Conservation (phyloP, 2,888 invertebrate species). For the Rotaria magnacalcarata region DNA sequence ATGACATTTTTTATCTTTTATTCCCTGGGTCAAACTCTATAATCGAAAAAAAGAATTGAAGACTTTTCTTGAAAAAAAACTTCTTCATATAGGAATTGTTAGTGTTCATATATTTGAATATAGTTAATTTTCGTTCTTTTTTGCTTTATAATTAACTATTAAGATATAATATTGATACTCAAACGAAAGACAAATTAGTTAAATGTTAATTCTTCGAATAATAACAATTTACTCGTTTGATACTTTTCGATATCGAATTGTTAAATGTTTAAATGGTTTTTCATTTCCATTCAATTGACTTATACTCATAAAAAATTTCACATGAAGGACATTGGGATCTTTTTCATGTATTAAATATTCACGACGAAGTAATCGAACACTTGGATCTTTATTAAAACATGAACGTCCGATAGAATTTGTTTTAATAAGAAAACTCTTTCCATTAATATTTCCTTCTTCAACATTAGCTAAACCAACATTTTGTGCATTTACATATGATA, state of each 20-base stretch:
- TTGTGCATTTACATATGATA: conserved; percentile 33
- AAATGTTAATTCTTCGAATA: too few relatives aligned
- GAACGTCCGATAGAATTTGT: conserved; percentile 30
- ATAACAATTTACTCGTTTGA: not conserved
- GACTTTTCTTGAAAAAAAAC: too few relatives aligned
- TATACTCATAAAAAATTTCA: not conserved
- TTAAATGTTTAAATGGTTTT: conserved; percentile 23
- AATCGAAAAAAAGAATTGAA: too few relatives aligned
- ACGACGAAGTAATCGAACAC: not conserved
- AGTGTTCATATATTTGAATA: too few relatives aligned
- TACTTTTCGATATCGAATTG: not conserved
- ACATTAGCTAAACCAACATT: conserved; percentile 16
- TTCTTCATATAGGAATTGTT: too few relatives aligned
- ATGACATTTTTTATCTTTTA: too few relatives aligned
- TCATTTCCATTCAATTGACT: not conserved
- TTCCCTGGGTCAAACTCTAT: too few relatives aligned
- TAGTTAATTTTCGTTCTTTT: too few relatives aligned
- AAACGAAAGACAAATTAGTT: not conserved
- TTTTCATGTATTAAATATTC: conserved; percentile 12
- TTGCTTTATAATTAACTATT: too few relatives aligned
- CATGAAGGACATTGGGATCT: not conserved
- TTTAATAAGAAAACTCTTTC: not conserved
- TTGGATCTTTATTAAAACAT: conserved; percentile 7
- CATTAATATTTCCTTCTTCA: not conserved
- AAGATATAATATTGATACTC: too few relatives aligned